Conservation (phyloP, 1,140 invertebrate species). For the Brachionus sp. region DNA sequence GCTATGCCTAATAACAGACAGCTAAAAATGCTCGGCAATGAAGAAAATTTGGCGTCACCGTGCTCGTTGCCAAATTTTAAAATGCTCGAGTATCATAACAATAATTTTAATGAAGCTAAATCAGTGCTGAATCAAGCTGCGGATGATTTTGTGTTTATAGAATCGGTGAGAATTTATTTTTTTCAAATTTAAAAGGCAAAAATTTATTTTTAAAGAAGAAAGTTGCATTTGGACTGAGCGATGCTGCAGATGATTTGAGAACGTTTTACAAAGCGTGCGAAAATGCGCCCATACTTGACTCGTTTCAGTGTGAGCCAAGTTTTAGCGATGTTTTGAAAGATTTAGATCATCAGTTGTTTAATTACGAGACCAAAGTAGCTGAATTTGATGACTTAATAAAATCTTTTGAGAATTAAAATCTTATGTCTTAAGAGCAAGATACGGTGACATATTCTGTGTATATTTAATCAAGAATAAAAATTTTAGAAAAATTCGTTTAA, state of each 20-base stretch:
- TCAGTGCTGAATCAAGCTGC: constrained; percentile 51
- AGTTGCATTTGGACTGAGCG: constrained; percentile 63
- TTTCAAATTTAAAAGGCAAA: not conserved
- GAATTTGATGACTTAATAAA: constrained; percentile 68
- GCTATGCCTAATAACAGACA: not conserved
- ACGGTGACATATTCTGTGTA: not conserved
- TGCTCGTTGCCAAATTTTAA: constrained; percentile 46
- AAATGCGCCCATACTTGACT: constrained; percentile 68
- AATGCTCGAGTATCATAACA: constrained; percentile 28
- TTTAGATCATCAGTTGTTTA: constrained; percentile 69
- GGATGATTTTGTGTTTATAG: constrained; percentile 73
- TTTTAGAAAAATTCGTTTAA: not conserved
- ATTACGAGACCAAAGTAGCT: constrained; percentile 70
- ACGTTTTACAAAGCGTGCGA: constrained; percentile 75
- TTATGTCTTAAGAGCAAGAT: not conserved
- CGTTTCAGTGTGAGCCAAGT: constrained; percentile 65
- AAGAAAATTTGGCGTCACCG: constrained; percentile 25
- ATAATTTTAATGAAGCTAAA: constrained; percentile 38
- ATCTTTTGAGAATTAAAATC: constrained; percentile 26
- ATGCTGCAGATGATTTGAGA: constrained; percentile 67
- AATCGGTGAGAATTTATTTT: constrained; percentile 54
- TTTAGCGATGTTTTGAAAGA: constrained; percentile 67
- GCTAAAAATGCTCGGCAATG: not conserved
- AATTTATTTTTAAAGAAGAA: constrained; percentile 56
- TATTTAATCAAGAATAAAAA: not conserved